Percentiles rank a stretch among this genome's conserved stretches.
Evolutionary conservation across 2,113 vertebrate species (phyloP).

Genomic region (Misgurnus mizolepis): DNA sequence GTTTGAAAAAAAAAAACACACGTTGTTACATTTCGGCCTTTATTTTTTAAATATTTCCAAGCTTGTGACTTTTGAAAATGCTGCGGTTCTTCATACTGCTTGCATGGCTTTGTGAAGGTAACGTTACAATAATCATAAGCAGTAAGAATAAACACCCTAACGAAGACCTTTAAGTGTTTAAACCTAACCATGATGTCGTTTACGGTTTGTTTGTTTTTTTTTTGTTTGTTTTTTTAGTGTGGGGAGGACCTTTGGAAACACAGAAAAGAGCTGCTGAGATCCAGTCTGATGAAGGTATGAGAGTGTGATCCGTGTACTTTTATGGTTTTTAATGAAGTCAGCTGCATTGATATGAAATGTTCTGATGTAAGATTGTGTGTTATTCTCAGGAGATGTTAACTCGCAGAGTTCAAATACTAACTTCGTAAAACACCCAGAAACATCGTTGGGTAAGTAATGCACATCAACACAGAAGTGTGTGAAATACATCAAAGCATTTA

Average conservation of each 20-base stretch:
- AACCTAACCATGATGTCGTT: neutral
- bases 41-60: too few species aligned
- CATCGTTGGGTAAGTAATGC: neutral
- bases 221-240: neutral
- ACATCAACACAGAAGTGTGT: neutral
- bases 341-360: too few species aligned
- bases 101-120: neutral
- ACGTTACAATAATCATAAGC: neutral
- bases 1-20: neutral
- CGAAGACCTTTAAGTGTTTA: too few species aligned
- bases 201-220: neutral
- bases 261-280: neutral
- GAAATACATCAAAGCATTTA: neutral
- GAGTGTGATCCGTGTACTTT: too few species aligned
- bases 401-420: neutral
- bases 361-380: neutral
- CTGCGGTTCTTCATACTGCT: neutral
- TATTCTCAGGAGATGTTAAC: neutral
- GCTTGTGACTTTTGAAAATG: neutral
- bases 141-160: neutral
- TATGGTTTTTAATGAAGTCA: too few species aligned
- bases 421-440: neutral
- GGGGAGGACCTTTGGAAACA: neutral
- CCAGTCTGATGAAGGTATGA: constrained; percentile 1
- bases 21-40: too few species aligned